A percentile compares a stretch with the other conserved stretches of the same genome.
Evolutionary conservation across 1,140 invertebrate species (phyloP).

Genomic region (Philopotamus ludificatus): DNA sequence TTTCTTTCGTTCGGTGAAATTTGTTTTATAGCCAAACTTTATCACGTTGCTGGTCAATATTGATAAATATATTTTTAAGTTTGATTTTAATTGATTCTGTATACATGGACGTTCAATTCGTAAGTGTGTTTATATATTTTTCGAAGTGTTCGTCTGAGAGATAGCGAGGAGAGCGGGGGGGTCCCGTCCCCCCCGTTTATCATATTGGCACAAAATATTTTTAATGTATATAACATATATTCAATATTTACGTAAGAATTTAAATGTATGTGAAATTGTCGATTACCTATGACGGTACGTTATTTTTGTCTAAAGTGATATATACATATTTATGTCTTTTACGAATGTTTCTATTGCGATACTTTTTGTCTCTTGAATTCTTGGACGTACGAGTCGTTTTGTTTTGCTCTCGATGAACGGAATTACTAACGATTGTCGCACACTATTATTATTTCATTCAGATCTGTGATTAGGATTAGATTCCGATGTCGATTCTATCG

Average conservation of each 20-base stretch:
- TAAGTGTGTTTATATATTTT: too few relatives aligned
- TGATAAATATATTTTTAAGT: constrained; percentile 30
- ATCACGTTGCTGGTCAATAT: constrained; percentile 41
- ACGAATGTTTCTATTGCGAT: neutral
- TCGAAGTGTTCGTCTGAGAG: neutral
- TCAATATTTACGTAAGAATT: neutral
- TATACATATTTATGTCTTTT: neutral
- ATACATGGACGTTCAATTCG: constrained; percentile 18
- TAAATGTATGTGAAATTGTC: constrained; percentile 11
- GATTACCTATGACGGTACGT: neutral
- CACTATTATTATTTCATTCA: too few relatives aligned
- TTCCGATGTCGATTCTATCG: too few relatives aligned
- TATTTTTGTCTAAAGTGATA: constrained; percentile 11
- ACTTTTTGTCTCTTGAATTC: constrained; percentile 7
- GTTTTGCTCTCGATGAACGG: too few relatives aligned
- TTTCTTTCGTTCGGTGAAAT: constrained; percentile 19
- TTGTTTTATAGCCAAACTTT: constrained; percentile 33
- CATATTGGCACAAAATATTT: constrained; percentile 22
- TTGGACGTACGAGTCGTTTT: too few relatives aligned
- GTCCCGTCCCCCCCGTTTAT: constrained; percentile 14
- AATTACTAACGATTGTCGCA: too few relatives aligned
- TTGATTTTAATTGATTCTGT: neutral
- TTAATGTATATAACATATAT: constrained; percentile 16
- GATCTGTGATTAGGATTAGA: too few relatives aligned
- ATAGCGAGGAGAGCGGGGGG: too few relatives aligned